A percentile compares a stretch with the other conserved stretches of the same genome.
phyloP scores from a whole-genome alignment of 2,797 vertebrate genomes.

The Phrynocephalus guinanensis region DNA sequence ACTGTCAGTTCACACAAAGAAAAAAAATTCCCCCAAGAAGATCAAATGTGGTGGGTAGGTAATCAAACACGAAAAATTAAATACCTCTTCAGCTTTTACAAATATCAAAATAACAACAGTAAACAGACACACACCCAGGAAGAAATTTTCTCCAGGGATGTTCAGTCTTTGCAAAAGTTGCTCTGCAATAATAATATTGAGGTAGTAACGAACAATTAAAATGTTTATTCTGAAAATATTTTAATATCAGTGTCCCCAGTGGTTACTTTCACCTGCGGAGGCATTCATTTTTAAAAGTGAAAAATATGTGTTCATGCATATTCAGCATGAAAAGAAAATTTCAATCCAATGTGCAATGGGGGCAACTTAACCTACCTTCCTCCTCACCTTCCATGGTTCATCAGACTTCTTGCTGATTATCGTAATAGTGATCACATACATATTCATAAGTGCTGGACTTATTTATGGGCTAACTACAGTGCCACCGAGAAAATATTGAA shows the following conservation, averaged over 20 bases:
- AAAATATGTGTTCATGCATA: not conserved
- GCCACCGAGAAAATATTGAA: not conserved
- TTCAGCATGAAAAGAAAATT: not conserved
- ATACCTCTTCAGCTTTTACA: slow-evolving; percentile 28
- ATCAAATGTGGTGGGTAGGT: not conserved
- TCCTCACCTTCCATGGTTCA: not conserved
- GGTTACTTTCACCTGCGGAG: not conserved
- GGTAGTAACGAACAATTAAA: slow-evolving; percentile 22
- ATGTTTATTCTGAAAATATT: not conserved
- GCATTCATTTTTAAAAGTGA: not conserved
- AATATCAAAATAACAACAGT: not conserved
- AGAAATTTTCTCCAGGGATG: not conserved
- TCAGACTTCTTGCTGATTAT: not conserved
- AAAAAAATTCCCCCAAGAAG: not conserved
- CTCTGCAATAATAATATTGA: not conserved
- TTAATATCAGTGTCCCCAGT: not conserved
- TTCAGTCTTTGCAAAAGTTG: slow-evolving; percentile 1
- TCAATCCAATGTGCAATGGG: too few species aligned
- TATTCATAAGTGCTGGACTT: not conserved
- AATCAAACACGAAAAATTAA: not conserved
- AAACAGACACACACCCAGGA: not conserved
- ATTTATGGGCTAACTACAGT: not conserved
- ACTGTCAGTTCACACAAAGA: slow-evolving; percentile 13
- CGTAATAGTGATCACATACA: too few species aligned
- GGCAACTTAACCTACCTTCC: not conserved